These are phyloP conservation scores for Neogobius melanostomus DNA, from an alignment of 2,113 vertebrate species.

Conservation along the genomic window DNA sequence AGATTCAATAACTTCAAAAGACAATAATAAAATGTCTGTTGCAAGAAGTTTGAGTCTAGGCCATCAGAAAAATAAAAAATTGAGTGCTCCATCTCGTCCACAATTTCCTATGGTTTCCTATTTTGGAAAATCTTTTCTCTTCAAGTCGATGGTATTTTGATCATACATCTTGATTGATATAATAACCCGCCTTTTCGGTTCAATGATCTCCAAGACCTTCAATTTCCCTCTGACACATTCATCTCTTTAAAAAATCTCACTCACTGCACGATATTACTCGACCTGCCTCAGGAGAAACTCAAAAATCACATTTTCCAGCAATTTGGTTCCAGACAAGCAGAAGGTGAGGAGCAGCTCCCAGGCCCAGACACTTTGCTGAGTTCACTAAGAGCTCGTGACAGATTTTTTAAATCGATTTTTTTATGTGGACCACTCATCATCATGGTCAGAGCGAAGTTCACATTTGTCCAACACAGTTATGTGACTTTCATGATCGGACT, in stretches of 20 bases:
- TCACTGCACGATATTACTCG: conserved; percentile 24
- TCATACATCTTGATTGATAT: conserved; percentile 26
- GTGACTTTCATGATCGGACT: too few relatives aligned
- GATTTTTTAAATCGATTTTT: neutral
- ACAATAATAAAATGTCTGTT: neutral
- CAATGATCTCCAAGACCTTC: neutral
- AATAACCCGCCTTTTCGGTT: neutral
- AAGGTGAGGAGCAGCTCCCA: conserved; percentile 34
- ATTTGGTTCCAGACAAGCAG: conserved; percentile 35
- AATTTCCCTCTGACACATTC: conserved; percentile 18
- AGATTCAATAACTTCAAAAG: too few relatives aligned
- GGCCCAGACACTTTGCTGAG: conserved; percentile 17
- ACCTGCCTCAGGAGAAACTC: conserved; percentile 31
- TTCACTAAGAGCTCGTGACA: conserved; percentile 24
- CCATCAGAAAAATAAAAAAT: neutral
- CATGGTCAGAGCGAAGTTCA: neutral
- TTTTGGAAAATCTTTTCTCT: too few relatives aligned
- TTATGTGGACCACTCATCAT: conserved; percentile 5
- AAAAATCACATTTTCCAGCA: conserved; percentile 53
- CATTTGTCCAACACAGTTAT: too few relatives aligned
- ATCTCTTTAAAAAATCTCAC: conserved; percentile 27
- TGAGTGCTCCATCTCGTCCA: neutral
- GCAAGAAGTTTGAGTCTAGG: conserved; percentile 33
- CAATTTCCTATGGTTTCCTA: neutral
- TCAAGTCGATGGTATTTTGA: conserved; percentile 39